Percentiles rank a stretch among this genome's conserved stretches.
These are phyloP conservation scores for Psylliodes chrysocephalus DNA, from an alignment of 2,888 invertebrate species.

Conservation along the genomic window DNA sequence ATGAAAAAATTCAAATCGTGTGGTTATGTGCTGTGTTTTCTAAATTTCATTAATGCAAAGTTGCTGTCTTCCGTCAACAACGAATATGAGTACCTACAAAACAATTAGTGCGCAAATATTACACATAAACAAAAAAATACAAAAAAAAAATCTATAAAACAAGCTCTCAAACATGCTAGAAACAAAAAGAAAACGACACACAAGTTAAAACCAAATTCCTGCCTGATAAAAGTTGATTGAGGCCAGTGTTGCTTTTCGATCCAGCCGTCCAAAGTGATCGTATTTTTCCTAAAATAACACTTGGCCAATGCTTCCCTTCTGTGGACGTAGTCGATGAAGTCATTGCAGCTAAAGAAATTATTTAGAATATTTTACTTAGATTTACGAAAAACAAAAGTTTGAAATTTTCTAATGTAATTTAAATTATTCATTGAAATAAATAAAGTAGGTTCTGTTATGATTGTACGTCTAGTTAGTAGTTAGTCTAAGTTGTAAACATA, in stretches of 20 bases:
- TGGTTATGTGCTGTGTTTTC: too few relatives aligned
- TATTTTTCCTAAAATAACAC: slow-evolving; percentile 87
- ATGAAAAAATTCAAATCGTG: too few relatives aligned
- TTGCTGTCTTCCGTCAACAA: too few relatives aligned
- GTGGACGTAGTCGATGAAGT: slow-evolving; percentile 64
- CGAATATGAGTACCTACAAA: too few relatives aligned
- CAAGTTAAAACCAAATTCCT: slow-evolving; percentile 58
- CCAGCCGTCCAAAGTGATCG: slow-evolving; percentile 87
- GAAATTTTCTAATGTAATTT: too few relatives aligned
- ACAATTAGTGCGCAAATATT: too few relatives aligned
- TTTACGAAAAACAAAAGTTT: neutral
- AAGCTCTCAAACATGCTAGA: slow-evolving; percentile 31
- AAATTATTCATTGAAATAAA: too few relatives aligned
- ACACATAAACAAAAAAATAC: neutral
- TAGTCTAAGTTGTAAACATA: too few relatives aligned
- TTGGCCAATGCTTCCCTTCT: slow-evolving; percentile 75
- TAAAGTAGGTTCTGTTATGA: too few relatives aligned
- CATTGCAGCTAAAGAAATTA: slow-evolving; percentile 58
- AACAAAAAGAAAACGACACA: slow-evolving; percentile 37
- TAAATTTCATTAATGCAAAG: too few relatives aligned
- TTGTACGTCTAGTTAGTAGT: too few relatives aligned
- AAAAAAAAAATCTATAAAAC: neutral
- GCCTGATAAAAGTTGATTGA: slow-evolving; percentile 86
- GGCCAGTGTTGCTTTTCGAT: slow-evolving; percentile 77
- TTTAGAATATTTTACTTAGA: neutral